A percentile compares a stretch with the other conserved stretches of the same genome.
Conservation (phyloP, 2,888 invertebrate genomes). For the Volucella inflata region DNA sequence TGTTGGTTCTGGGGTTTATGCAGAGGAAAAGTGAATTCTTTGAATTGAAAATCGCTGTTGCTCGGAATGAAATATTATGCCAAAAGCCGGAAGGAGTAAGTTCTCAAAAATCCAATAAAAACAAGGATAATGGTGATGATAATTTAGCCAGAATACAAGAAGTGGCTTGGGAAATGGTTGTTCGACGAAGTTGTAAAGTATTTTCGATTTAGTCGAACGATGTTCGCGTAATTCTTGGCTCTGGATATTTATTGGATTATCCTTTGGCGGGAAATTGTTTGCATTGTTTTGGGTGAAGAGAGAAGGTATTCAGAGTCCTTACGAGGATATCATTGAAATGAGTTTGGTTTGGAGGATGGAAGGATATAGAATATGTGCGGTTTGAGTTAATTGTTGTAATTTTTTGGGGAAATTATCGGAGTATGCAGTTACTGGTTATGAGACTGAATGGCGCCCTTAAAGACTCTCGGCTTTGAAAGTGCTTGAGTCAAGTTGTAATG, state of each 20-base stretch:
- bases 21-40: conserved; percentile 20
- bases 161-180: conserved; percentile 25
- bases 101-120: conserved; percentile 50
- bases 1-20: not conserved
- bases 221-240: conserved; percentile 35
- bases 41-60: conserved; percentile 45
- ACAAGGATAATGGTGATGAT: conserved; percentile 53
- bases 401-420: too few relatives aligned
- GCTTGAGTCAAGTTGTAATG: too few relatives aligned
- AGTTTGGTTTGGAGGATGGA: too few relatives aligned
- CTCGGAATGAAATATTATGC: conserved; percentile 15
- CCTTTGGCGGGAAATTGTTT: conserved; percentile 9
- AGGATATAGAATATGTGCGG: too few relatives aligned
- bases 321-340: too few relatives aligned
- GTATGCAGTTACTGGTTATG: too few relatives aligned
- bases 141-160: conserved; percentile 41
- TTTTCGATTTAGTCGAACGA: conserved; percentile 28
- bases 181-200: conserved; percentile 41
- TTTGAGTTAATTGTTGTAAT: too few relatives aligned
- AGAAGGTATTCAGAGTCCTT: too few relatives aligned
- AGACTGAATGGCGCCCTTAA: too few relatives aligned
- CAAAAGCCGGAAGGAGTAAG: conserved; percentile 34
- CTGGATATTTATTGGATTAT: conserved; percentile 49
- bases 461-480: too few relatives aligned
- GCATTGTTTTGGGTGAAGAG: not conserved